These are phyloP conservation scores for Drosophila guanche DNA, from an alignment of 1,140 invertebrate species.

Conservation along the genomic window DNA sequence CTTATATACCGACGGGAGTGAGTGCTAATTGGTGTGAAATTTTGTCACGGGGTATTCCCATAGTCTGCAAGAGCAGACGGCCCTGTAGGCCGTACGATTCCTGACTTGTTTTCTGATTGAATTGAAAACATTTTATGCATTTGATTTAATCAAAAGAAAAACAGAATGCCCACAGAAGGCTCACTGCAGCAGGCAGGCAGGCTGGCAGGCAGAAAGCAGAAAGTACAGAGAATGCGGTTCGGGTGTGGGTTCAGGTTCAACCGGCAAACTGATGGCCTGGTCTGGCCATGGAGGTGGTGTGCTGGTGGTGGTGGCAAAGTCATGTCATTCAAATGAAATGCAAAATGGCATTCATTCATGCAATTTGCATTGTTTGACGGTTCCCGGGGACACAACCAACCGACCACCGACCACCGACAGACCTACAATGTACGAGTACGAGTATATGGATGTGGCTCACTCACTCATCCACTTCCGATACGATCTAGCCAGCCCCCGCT, in stretches of 20 bases:
- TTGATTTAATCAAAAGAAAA: slow-evolving; percentile 82
- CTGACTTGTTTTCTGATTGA: slow-evolving; percentile 52
- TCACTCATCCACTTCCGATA: slow-evolving; percentile 30
- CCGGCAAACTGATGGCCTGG: not conserved
- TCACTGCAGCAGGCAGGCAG: slow-evolving; percentile 43
- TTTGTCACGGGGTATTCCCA: too few species aligned
- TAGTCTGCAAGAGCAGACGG: not conserved
- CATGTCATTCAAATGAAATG: slow-evolving; percentile 70
- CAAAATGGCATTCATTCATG: slow-evolving; percentile 81
- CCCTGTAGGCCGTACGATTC: too few species aligned
- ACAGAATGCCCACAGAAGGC: slow-evolving; percentile 56
- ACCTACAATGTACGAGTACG: slow-evolving; percentile 9
- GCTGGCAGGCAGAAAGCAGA: slow-evolving; percentile 33
- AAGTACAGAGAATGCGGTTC: slow-evolving; percentile 4
- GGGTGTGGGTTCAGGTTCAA: not conserved
- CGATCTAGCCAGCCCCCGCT: not conserved
- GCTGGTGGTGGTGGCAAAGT: slow-evolving; percentile 7
- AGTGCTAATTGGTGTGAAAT: too few species aligned
- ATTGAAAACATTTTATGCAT: slow-evolving; percentile 82
- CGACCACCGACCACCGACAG: slow-evolving; percentile 14
- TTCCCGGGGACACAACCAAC: slow-evolving; percentile 19
- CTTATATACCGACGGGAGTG: too few species aligned
- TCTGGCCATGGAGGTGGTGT: not conserved
- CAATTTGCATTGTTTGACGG: slow-evolving; percentile 76
- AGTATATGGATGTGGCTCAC: too few species aligned